Percentiles rank a stretch among this genome's conserved stretches.
Conservation (phyloP, 2,113 vertebrate genomes). For the Platycercus adscitus region DNA sequence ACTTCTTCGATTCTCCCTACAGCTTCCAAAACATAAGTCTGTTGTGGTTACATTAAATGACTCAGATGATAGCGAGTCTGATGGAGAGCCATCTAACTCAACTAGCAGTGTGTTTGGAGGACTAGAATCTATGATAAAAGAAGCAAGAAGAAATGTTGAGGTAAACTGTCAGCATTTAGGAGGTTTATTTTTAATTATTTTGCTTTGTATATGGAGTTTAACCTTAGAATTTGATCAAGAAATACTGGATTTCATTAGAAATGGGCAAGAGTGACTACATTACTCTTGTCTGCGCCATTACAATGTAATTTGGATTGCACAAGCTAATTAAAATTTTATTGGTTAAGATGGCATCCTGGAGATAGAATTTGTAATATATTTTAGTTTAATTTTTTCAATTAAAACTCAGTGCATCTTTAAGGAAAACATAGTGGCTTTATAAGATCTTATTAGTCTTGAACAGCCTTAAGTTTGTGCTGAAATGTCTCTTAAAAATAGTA, state of each 20-base stretch:
- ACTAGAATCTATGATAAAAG: constrained; percentile 98
- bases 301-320: not conserved
- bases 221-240: not conserved
- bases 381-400: not conserved
- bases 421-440: not conserved
- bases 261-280: not conserved
- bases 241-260: not conserved
- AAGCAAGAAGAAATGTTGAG: constrained; percentile 94
- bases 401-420: not conserved
- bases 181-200: not conserved
- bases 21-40: constrained; percentile 94
- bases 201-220: not conserved
- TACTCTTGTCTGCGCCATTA: not conserved
- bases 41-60: constrained; percentile 94
- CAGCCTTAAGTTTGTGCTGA: not conserved
- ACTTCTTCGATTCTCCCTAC: not conserved
- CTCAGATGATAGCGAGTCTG: constrained; percentile 95
- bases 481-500: not conserved
- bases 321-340: not conserved
- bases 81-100: constrained; percentile 82
- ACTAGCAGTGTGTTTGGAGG: constrained; percentile 86
- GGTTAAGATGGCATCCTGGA: not conserved
- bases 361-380: not conserved
- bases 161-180: constrained; percentile 64
- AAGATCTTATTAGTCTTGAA: not conserved